Evolutionary conservation across 2,113 vertebrate genomes (phyloP), one percentile per base, ranked within the genome.

Genomic region (Okapia johnstoni): DNA sequence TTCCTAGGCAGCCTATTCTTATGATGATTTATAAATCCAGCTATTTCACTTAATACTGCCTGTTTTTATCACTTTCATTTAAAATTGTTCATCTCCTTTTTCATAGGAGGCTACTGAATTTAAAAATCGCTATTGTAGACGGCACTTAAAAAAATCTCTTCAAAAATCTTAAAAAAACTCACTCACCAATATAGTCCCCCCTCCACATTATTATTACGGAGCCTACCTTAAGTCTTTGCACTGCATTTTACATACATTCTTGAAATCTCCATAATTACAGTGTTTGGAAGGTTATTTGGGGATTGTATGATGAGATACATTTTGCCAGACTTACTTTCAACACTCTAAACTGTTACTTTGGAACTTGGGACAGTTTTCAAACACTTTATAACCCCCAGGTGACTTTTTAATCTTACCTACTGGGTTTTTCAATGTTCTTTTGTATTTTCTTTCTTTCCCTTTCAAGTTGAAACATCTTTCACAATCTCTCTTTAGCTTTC

Each of bases 401-500:
- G 92, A 85, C 88, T 96, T 96, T 97, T 97, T 76, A 92, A 30
- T 92, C 11, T 91, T 94, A 55, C 87, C 84, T 93, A 85, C 76
- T 96, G 96, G 58, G 79, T 63, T 94, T 97, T 96, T 91, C 36
- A 81, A 95, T 97, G 83, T 88, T 61, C 50, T 93, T 96, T 79
- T 95, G 33, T 96, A 79, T 88, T 93, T 76, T 79, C 25, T 94
- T 83, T 94, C 77, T 73, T 96, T 96, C 19, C 54, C 57, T 98
- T 96, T 94, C 93, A 97, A 92, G 84, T 94, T 93, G 94, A 97
- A 93, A 96, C 88, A 89, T 94, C 95, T 89, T 96, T 96, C 40
- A 43, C 57, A 83, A 33, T 77, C 76, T 94, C 79, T 96, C 55
- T 97, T 85, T 91, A 66, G 57, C 91, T 95, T 98, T 91, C 86